A percentile compares a stretch with the other conserved stretches of the same genome.
Conservation (phyloP, 30 jellyfish, hydroid and myxozoan species). For the Hydractinia echinata region DNA sequence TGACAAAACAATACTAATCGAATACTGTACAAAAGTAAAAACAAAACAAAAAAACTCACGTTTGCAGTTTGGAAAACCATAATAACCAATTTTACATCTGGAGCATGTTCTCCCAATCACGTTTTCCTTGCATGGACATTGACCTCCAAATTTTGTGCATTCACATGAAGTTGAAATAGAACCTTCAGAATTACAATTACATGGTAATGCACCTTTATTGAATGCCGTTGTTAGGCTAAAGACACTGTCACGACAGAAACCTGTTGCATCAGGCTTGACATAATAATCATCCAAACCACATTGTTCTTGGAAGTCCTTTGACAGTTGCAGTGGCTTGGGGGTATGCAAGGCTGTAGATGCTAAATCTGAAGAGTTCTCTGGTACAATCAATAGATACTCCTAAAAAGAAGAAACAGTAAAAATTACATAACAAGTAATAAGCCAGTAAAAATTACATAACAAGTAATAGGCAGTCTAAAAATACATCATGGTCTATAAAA, state of each 20-base stretch:
- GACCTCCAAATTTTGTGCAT: slow-evolving; percentile 86
- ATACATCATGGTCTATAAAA: too few relatives aligned
- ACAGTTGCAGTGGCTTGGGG: slow-evolving; percentile 52
- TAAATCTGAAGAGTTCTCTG: slow-evolving; percentile 38
- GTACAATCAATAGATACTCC: slow-evolving; percentile 71
- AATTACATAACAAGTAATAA: neutral
- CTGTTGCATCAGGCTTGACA: slow-evolving; percentile 56
- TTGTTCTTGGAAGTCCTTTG: slow-evolving; percentile 53
- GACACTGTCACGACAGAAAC: slow-evolving; percentile 76
- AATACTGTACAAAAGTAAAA: neutral
- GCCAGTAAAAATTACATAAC: neutral
- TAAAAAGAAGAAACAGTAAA: slow-evolving; percentile 7
- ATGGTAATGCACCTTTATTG: slow-evolving; percentile 77
- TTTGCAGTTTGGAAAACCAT: slow-evolving; percentile 92
- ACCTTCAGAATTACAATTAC: slow-evolving; percentile 68
- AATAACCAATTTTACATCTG: slow-evolving; percentile 81
- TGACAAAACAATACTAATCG: too few relatives aligned
- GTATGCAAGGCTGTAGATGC: slow-evolving; percentile 38
- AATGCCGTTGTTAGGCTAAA: slow-evolving; percentile 71
- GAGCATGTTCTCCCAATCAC: slow-evolving; percentile 83
- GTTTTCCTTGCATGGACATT: slow-evolving; percentile 67
- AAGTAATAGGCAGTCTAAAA: too few relatives aligned
- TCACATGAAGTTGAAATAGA: slow-evolving; percentile 44
- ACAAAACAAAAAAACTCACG: slow-evolving; percentile 43
- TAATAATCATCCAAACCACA: slow-evolving; percentile 54